Evolutionary conservation across 2,113 vertebrate genomes (phyloP), one percentile per base, ranked within the genome.

Genomic region (Hepsetus odoe): DNA sequence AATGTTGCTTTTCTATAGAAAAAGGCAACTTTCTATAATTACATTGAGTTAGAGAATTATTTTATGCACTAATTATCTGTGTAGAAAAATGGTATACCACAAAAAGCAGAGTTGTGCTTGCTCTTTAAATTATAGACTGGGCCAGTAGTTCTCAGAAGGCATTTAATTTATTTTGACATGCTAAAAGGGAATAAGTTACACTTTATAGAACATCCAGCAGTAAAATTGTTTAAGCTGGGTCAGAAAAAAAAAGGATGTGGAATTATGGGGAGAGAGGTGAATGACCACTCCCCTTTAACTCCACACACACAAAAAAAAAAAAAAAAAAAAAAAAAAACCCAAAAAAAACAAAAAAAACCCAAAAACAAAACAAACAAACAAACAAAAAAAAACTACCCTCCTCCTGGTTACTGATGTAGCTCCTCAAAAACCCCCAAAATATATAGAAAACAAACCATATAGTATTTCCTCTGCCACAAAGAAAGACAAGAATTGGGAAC

Each of bases 171-270:
- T 94, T 92, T 90, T 90, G 91, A 94, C 92, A 94, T 94, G 93
- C 93, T 93, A 93, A 93, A 94, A 95, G 91, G 91, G 91, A 96
- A 94, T 94, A 95, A 95, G 91, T 95, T 95, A 95, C 91, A 95
- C 90, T 93, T 90, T 93, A 90, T 90, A 91, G 91, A 93, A 93
- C 90, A 89, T 90, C 86, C 87, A 90, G 93, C 88, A 88, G 90
- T 92, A 92, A 91, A 91, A 84, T 90, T 89, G 81, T 92, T 93
- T 92, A 79, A 90, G 89, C 91, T 93, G 92, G 90, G 90, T 89
- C 89, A 90, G 89, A 89, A 86, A 89, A 76, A 70, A 72, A 73
- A 70, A 12, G 78, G 49, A 55, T 12, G 35, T 24, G 61, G 49
- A 59, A 77, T 49, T 64, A 44, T 13, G 33, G 58, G 32, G 46